These are phyloP conservation scores for Clytia hemisphaerica DNA, from an alignment of 30 jellyfish, hydroid and myxozoan genomes.

Conservation along the genomic window DNA sequence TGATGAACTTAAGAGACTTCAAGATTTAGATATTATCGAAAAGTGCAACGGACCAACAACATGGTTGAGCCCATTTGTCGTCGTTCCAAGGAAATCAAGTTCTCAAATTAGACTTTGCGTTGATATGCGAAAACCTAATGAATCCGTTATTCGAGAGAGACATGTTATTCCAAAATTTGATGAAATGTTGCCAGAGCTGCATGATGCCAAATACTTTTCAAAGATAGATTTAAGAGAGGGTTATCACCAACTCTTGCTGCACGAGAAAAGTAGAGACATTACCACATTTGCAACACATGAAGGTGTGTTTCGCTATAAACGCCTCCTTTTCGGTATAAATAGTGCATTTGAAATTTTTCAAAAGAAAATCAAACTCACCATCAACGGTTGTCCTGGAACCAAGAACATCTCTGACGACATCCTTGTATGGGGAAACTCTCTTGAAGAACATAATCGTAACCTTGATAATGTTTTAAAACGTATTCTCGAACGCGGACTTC, in stretches of 20 bases:
- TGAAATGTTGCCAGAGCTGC: slow-evolving; percentile 18
- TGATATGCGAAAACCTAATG: not conserved
- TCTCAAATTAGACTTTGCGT: not conserved
- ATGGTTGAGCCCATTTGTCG: not conserved
- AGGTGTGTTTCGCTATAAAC: slow-evolving; percentile 30
- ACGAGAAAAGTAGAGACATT: slow-evolving; percentile 20
- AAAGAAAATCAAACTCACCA: not conserved
- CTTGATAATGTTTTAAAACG: not conserved
- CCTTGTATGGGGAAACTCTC: slow-evolving; percentile 9
- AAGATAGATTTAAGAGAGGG: slow-evolving; percentile 25
- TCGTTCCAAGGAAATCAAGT: not conserved
- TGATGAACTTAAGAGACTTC: not conserved
- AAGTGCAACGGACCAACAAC: not conserved
- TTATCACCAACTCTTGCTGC: slow-evolving; percentile 31
- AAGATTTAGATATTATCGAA: not conserved
- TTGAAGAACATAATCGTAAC: not conserved
- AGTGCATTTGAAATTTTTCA: slow-evolving; percentile 33
- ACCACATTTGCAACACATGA: slow-evolving; percentile 42
- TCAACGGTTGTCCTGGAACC: slow-evolving; percentile 21
- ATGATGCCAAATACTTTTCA: slow-evolving; percentile 24
- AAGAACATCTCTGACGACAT: slow-evolving; percentile 27
- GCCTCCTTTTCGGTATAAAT: slow-evolving; percentile 18
- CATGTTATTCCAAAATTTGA: slow-evolving; percentile 31
- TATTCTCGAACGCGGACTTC: no score
- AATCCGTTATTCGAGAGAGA: not conserved